Conservation (phyloP, 1,140 invertebrate genomes). For the Calliphora vicina region DNA sequence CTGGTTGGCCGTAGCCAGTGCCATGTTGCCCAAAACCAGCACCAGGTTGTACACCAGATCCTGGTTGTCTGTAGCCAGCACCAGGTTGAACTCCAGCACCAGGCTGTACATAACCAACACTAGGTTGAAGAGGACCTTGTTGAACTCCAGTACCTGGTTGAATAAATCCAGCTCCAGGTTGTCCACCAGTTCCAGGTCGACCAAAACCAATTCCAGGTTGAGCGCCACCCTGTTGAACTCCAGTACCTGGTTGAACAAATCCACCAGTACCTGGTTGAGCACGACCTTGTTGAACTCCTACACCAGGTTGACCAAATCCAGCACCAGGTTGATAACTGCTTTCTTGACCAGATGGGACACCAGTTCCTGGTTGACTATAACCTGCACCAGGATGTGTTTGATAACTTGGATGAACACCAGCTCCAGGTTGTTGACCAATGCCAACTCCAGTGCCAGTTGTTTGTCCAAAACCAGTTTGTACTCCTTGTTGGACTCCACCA, state of each 20-base stretch:
- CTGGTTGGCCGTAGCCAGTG: constrained; percentile 22
- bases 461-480: too few relatives aligned
- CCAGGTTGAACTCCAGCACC: constrained; percentile 36
- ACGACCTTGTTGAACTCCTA: too few relatives aligned
- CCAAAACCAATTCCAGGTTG: constrained; percentile 21
- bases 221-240: constrained; percentile 9
- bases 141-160: constrained; percentile 32
- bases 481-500: constrained; percentile 27
- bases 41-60: constrained; percentile 3
- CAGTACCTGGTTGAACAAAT: not conserved
- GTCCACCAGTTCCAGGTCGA: constrained; percentile 30
- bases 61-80: not conserved
- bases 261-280: constrained; percentile 22
- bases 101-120: not conserved
- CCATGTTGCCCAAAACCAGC: constrained; percentile 14
- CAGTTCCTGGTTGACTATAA: too few relatives aligned
- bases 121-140: constrained; percentile 9
- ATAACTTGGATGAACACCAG: too few relatives aligned
- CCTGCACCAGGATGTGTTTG: too few relatives aligned
- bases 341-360: too few relatives aligned
- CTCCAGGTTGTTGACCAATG: too few relatives aligned
- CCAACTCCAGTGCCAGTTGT: too few relatives aligned
- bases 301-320: too few relatives aligned
- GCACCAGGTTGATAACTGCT: too few relatives aligned
- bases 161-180: constrained; percentile 17